A percentile compares a stretch with the other conserved stretches of the same genome.
Evolutionary conservation across 2,113 vertebrate species (phyloP).

Genomic region (Balaeniceps rex): DNA sequence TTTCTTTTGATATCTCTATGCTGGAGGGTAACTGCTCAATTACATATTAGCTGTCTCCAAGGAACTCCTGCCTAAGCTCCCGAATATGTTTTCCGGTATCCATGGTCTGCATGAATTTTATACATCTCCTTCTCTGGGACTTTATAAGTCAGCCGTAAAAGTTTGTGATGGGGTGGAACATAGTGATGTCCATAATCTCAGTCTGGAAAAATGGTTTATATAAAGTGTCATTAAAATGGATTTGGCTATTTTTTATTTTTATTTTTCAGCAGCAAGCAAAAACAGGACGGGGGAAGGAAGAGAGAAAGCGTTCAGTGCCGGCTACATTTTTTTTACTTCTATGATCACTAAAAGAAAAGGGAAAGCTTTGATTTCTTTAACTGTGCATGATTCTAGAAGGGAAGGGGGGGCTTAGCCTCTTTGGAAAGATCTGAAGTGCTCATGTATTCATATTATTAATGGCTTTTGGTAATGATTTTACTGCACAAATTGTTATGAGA

Average conservation of each 20-base stretch:
- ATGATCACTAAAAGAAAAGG: not conserved
- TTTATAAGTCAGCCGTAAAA: constrained; percentile 48
- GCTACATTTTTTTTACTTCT: not conserved
- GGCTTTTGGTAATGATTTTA: constrained; percentile 54
- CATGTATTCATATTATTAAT: constrained; percentile 39
- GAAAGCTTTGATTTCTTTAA: not conserved
- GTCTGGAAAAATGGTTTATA: constrained; percentile 56
- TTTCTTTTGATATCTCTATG: not conserved
- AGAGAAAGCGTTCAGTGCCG: not conserved
- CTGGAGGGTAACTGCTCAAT: not conserved
- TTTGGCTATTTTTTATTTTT: constrained; percentile 49
- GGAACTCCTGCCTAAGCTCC: not conserved
- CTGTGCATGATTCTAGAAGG: not conserved
- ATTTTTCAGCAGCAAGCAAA: not conserved
- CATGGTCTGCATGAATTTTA: constrained; percentile 23
- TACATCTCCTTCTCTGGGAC: constrained; percentile 30
- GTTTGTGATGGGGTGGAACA: constrained; percentile 47
- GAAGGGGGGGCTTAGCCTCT: not conserved
- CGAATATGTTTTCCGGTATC: constrained; percentile 7
- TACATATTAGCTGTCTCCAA: not conserved
- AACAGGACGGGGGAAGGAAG: not conserved
- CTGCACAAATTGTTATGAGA: constrained; percentile 58
- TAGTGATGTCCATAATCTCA: constrained; percentile 20
- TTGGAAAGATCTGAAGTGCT: constrained; percentile 39
- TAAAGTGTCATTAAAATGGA: constrained; percentile 38